A percentile compares a stretch with the other conserved stretches of the same genome.
These are phyloP conservation scores for Leptura quadrifasciata DNA, from an alignment of 2,888 invertebrate genomes.

Conservation along the genomic window DNA sequence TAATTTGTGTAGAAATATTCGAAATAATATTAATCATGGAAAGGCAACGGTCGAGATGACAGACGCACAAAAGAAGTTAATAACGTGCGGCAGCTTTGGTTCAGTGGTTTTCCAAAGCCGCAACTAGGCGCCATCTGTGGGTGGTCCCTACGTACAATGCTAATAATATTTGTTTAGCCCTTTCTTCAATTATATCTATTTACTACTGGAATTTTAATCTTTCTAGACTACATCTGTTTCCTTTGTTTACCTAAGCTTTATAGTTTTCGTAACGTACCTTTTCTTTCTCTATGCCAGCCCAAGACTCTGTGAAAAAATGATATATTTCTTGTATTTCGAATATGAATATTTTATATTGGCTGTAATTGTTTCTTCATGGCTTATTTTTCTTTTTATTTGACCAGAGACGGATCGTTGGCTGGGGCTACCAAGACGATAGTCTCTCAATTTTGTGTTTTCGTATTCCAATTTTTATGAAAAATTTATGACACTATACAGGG, in stretches of 20 bases:
- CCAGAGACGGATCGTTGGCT: too few species aligned
- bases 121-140: conserved; percentile 61
- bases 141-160: conserved; percentile 54
- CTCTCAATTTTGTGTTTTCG: too few species aligned
- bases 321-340: too few species aligned
- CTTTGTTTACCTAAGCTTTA: neutral
- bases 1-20: conserved; percentile 49
- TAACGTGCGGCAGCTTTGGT: conserved; percentile 61
- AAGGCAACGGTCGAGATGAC: conserved; percentile 60
- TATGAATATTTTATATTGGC: too few species aligned
- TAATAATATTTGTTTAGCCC: conserved; percentile 47
- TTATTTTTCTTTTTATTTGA: too few species aligned
- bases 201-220: conserved; percentile 40
- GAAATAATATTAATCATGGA: conserved; percentile 63
- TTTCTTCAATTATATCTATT: conserved; percentile 21
- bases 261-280: too few species aligned
- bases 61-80: conserved; percentile 66
- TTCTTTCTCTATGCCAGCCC: too few species aligned
- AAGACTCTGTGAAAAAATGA: too few species aligned
- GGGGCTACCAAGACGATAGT: too few species aligned
- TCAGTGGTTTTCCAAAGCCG: conserved; percentile 55
- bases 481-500: too few species aligned
- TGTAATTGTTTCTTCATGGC: too few species aligned
- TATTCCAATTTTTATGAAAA: too few species aligned
- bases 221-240: neutral